phyloP scores from a whole-genome alignment of 2,888 invertebrate genomes.

The Abrostola tripartita region DNA sequence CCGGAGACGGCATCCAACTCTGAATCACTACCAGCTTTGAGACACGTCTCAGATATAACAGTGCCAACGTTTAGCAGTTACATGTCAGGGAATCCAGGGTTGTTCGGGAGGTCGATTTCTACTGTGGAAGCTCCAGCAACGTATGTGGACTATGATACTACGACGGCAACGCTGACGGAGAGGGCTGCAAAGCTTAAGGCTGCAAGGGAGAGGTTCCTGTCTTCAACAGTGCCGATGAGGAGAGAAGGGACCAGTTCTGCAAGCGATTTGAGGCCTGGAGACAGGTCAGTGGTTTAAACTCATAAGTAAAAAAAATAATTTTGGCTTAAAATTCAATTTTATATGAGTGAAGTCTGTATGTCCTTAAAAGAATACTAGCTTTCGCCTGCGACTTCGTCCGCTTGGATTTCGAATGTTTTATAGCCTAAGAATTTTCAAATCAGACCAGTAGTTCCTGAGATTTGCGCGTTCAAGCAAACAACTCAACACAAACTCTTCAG shows the following conservation, averaged over 20 bases:
- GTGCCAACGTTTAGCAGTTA: conserved; percentile 74
- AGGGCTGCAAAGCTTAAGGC: conserved; percentile 89
- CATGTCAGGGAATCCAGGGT: conserved; percentile 68
- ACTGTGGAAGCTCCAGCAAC: conserved; percentile 65
- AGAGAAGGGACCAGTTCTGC: conserved; percentile 83
- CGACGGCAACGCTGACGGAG: conserved; percentile 77
- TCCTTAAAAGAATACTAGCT: too few relatives aligned
- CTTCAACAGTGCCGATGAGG: conserved; percentile 81
- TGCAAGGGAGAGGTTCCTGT: conserved; percentile 92
- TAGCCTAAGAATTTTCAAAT: too few relatives aligned
- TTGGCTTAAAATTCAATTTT: too few relatives aligned
- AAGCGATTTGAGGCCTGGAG: conserved; percentile 80
- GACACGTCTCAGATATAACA: conserved; percentile 75
- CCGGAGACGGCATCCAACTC: conserved; percentile 57
- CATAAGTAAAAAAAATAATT: too few relatives aligned
- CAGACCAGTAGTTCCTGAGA: too few relatives aligned
- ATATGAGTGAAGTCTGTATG: too few relatives aligned
- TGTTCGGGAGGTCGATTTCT: conserved; percentile 76
- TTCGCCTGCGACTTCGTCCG: too few relatives aligned
- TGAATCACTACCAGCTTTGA: conserved; percentile 64
- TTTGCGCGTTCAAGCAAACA: too few relatives aligned
- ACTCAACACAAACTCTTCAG: too few relatives aligned
- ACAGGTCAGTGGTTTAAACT: conserved; percentile 78
- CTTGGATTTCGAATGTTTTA: too few relatives aligned
- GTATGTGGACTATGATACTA: conserved; percentile 61